These are phyloP conservation scores for Pipistrellus pygmaeus DNA, from an alignment of 2,797 vertebrate genomes.

Conservation along the genomic window DNA sequence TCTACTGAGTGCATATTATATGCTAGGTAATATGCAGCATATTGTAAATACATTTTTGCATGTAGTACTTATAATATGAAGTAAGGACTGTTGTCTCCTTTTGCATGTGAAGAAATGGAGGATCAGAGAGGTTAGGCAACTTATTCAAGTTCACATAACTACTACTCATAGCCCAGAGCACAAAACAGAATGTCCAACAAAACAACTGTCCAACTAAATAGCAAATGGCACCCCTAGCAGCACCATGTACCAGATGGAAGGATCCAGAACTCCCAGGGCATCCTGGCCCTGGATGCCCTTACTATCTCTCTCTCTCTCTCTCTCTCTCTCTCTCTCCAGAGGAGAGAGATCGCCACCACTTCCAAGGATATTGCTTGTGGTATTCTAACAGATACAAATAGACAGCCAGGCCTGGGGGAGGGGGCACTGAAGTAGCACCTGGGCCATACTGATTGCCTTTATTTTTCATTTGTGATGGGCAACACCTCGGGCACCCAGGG, in stretches of 20 bases:
- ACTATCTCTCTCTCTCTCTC: background rate
- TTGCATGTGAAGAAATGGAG: conserved; percentile 12
- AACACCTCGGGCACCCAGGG: background rate
- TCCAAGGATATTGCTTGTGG: background rate
- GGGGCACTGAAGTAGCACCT: background rate
- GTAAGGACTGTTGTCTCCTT: background rate
- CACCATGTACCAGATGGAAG: background rate
- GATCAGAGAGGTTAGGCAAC: background rate
- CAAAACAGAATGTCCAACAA: background rate
- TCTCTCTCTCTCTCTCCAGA: background rate
- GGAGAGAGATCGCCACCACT: background rate
- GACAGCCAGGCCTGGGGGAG: background rate
- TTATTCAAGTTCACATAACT: background rate
- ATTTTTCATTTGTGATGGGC: background rate
- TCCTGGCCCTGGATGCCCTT: background rate
- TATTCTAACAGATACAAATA: background rate
- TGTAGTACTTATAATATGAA: background rate
- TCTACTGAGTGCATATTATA: background rate
- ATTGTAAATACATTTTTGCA: background rate
- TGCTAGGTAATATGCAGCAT: background rate
- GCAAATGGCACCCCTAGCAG: background rate
- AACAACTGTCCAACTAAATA: background rate
- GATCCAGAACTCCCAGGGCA: background rate
- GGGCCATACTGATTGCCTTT: background rate
- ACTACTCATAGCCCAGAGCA: background rate